A percentile compares a stretch with the other conserved stretches of the same genome.
phyloP scores from a whole-genome alignment of 1,140 invertebrate species.

The Zaprionus camerounensis region DNA sequence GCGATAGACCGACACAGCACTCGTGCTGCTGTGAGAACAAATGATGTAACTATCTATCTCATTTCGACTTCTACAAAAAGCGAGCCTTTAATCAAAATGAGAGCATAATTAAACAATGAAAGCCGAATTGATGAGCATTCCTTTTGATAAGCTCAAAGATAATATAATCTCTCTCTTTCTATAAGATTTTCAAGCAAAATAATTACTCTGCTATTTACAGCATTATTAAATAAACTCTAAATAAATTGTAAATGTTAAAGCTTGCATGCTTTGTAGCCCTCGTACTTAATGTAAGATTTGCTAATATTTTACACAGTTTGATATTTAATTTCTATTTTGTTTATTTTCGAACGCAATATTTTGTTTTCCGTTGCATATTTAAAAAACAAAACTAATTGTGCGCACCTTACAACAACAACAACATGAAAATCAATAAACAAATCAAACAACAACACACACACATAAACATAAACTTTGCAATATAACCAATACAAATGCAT shows the following conservation, averaged over 20 bases:
- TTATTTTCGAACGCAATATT: slow-evolving; percentile 20
- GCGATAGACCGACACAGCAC: not conserved
- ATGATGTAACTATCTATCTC: not conserved
- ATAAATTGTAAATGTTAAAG: slow-evolving; percentile 8
- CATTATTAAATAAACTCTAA: not conserved
- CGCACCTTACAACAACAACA: slow-evolving; percentile 24
- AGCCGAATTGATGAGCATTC: too few species aligned
- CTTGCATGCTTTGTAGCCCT: slow-evolving; percentile 25
- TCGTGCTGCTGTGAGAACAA: not conserved
- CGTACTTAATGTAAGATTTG: slow-evolving; percentile 7
- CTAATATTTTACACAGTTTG: slow-evolving; percentile 25
- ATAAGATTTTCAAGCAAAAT: not conserved
- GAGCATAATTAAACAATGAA: too few species aligned
- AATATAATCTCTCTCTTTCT: too few species aligned
- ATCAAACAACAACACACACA: slow-evolving; percentile 1
- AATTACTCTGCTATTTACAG: not conserved
- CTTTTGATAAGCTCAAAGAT: too few species aligned
- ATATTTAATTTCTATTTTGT: slow-evolving; percentile 19
- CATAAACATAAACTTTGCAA: slow-evolving; percentile 11
- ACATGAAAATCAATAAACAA: slow-evolving; percentile 28
- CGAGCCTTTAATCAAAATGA: not conserved
- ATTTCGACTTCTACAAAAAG: not conserved
- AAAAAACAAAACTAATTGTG: slow-evolving; percentile 33
- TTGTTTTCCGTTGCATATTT: slow-evolving; percentile 47
- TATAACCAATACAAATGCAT: not conserved